phyloP scores from a whole-genome alignment of 1,140 invertebrate species.

The Triops longicaudatus region DNA sequence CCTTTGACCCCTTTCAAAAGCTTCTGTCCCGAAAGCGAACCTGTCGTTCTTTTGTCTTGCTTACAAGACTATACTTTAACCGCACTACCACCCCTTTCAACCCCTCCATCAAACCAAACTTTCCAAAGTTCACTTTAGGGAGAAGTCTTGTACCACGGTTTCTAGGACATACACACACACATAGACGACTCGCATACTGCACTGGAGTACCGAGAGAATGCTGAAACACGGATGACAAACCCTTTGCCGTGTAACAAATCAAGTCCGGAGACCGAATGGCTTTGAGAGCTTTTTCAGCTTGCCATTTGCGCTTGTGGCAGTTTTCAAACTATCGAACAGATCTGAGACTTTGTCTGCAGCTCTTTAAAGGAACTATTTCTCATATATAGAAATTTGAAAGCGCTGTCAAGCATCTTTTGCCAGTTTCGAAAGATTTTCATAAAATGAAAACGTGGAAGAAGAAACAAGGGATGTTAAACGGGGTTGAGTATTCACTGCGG shows the following conservation, averaged over 20 bases:
- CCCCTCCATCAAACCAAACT: not conserved
- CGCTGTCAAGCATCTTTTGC: no score
- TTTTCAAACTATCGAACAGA: no score
- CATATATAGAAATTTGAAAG: no score
- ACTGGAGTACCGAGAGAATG: no score
- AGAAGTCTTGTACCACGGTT: not conserved
- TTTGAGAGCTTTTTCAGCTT: not conserved
- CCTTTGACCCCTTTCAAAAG: not conserved
- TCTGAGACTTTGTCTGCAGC: no score
- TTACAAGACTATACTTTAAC: not conserved
- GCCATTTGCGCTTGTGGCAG: not conserved
- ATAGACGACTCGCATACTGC: no score
- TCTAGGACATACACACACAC: not conserved
- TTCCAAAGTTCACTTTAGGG: not conserved
- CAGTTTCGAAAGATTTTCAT: no score
- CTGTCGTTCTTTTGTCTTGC: not conserved
- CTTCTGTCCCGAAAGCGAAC: not conserved
- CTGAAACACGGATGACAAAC: not conserved
- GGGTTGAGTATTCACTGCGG: not conserved
- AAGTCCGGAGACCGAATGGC: not conserved
- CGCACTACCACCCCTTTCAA: not conserved
- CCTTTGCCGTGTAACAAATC: conserved; percentile 12
- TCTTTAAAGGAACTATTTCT: no score
- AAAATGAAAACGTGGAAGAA: no score
- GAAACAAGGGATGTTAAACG: not conserved